Evolutionary conservation across 2,797 vertebrate genomes (phyloP), one percentile per base, ranked within the genome.

Genomic region (Ciconia nigra): DNA sequence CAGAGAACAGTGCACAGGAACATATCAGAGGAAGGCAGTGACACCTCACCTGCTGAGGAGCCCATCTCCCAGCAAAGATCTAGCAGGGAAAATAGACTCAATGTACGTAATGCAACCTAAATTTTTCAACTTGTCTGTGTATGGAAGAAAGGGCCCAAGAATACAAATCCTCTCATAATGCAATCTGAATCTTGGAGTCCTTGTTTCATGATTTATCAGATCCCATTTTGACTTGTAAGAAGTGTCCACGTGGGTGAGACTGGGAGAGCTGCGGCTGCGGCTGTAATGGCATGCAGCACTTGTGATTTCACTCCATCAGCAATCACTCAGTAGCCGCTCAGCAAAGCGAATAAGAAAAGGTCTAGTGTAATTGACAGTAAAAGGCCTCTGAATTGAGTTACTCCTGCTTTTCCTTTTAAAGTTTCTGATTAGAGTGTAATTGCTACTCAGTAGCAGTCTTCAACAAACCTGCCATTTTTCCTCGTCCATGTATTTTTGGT

Each of bases 301-400:
- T 61, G 46, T 57, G 89, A 78, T 93, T 95, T 89, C 74, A 51
- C 46, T 91, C 95, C 63, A 41, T 93, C 91, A 88, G 87, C 7
- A 10, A 94, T 77, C 88, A 44, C 90, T 85, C 82, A 82, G 86
- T 58, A 94, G 54, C 82, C 2, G 2, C 78, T 87, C 87, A 71
- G 90, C 83, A 87, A 96, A 96, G 62, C 84, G 93, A 84, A 24
- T 79, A 87, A 92, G 96, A 95, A 95, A 95, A 93, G 93, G 87
- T 90, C 84, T 90, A 15, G 29, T 71, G 83, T 96, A 94, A 96
- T 82, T 96, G 96, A 95, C 94, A 95, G 93, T 85, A 74, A 91
- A 93, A 93, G 90, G 61, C 51, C 71, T 80, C 88, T 80, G 95
- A 87, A 96, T 84, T 91, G 85, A 89, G 78, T 96, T 96, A 88